phyloP scores from a whole-genome alignment of 2,113 vertebrate species.

The Pachyramphus minor region DNA sequence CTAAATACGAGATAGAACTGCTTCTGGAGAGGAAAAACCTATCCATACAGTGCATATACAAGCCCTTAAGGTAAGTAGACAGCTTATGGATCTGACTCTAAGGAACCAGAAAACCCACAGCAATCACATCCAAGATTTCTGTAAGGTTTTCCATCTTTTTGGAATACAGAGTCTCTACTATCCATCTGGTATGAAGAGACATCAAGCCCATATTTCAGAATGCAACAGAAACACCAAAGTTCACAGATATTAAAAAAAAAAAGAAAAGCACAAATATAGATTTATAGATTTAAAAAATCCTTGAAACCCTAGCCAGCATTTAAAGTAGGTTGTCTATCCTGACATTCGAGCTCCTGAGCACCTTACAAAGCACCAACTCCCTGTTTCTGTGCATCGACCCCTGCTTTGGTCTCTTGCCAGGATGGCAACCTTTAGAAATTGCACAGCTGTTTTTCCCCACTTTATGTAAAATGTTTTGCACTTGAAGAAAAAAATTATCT shows the following conservation, averaged over 20 bases:
- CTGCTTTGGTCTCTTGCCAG: neutral
- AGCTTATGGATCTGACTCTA: neutral
- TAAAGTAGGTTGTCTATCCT: neutral
- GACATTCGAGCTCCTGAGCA: neutral
- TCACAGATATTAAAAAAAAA: neutral
- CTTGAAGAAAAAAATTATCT: neutral
- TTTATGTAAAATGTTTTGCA: neutral
- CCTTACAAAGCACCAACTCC: neutral
- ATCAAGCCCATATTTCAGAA: neutral
- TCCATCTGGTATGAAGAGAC: neutral
- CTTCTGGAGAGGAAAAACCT: neutral
- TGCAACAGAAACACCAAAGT: neutral
- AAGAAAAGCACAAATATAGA: no score
- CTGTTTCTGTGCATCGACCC: fast-evolving
- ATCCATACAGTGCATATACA: neutral
- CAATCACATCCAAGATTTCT: neutral
- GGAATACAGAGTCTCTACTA: neutral
- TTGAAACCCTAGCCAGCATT: neutral
- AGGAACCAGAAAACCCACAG: neutral
- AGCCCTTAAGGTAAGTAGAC: neutral
- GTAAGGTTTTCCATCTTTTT: neutral
- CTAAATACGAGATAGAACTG: neutral
- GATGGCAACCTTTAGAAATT: neutral
- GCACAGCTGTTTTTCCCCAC: neutral
- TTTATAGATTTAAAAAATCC: neutral